Base-by-base conservation (phyloP, 2,797 vertebrate species). In the Molossus alvarezi region DNA sequence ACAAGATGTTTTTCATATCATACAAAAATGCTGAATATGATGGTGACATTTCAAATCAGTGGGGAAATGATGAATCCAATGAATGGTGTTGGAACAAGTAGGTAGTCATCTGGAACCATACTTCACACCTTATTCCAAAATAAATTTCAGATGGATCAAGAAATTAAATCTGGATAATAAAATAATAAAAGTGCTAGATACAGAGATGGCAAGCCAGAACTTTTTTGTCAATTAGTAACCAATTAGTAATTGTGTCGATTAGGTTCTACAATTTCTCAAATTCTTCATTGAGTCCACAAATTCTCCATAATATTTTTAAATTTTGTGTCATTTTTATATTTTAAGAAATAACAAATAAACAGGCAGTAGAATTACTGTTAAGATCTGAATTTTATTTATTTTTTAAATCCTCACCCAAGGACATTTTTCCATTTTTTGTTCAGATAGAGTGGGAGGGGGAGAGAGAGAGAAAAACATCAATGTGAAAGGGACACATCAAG, bases 71-170 rank as follows among this genome's bases (percentile, higher is more conserved):
- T 83, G 94, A 96, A 57, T 79, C 77, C 58, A 73, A 15, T 85
- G 73, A 96, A 83, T 79, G 60, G 77, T 64, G 27, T 33, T 95
- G 45, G 79, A 90, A 82, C 84, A 85, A 92, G 67, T 45, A 88
- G 87, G 80, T 93, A 85, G 76, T 95, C 96, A 93, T 96, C 95
- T 96, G 93, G 90, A 95, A 53, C 13, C n/a, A 55, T 48, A 87
- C 51, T 93, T 97, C 94, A 92, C 79, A 95, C 77, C 41, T 96
- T 72, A 62, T 27, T 86, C 88, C 79, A 95, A 96, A 95, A 97
- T 97, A 94, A 92, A 95, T 93, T 85, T 69, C 87, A 96, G 71
- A 89, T 72, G 67, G 71, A 92, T 89, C 7, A 60, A 95, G 75
- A 76, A 87, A 89, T 96, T 93, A 89, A 82, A 94, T 92, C 86